Base-by-base conservation (phyloP, 64 coral and sea anemone species). In the Montipora sp. region DNA sequence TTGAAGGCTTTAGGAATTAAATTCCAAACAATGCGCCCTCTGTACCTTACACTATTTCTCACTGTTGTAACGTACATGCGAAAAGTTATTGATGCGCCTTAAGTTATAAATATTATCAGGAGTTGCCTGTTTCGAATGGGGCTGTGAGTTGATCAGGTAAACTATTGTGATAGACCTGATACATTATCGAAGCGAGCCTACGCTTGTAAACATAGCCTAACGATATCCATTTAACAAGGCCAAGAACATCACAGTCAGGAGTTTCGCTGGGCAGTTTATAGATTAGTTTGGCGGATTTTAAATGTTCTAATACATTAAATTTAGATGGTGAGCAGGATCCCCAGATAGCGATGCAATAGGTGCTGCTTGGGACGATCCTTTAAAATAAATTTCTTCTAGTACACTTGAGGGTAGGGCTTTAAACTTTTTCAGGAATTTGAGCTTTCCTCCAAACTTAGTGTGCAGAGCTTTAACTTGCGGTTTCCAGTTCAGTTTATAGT, bases 401-500 rank as follows among this genome's bases (percentile, higher is more conserved):
- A 71, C 68, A 71, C 68, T 5, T 7, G 19, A 14, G 14, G 20
- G 68, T 22, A 71, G 68, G 10, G 10, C 20, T 71, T 71, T 71
- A 4, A 71, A 15, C 14, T 51, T 78, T 49, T 78, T 78, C 45
- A 78, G 14, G 18, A 78, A 51, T 78, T 78, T 78, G 4, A 78
- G 48, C 14, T 51, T 78, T 19, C 77, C 77, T 49, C 11, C 46
- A 78, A 78, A 78, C 43, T 47, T 77, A 16, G 24, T 13, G 43
- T 77, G 75, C 43, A 77, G 15, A 46, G 13, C 4, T 78, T 78
- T 78, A 51, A 78, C 15, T 78, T 78, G 47, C 14, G 47, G 9
- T 78, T 78, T 78, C 77, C 77, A 78, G 47, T 78, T 78, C 46
- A 78, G 14, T 13, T 78, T 78, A 13, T 78, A 15, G 36, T 77